phyloP scores from a whole-genome alignment of 2,113 vertebrate species.

The Chamaetylas fuelleborni region DNA sequence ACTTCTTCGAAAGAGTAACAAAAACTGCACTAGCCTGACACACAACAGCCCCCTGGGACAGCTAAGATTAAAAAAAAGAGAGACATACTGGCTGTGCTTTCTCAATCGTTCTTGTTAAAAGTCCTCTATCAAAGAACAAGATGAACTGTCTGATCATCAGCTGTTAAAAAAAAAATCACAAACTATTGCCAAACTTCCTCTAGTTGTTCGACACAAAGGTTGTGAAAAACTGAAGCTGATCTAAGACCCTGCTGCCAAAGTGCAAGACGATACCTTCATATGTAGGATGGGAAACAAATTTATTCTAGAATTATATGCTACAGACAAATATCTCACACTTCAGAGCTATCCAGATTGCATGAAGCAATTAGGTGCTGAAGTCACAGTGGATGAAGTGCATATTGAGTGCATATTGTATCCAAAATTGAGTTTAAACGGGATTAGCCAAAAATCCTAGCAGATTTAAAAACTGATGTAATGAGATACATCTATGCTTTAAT shows the following conservation, averaged over 20 bases:
- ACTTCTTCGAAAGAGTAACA: neutral
- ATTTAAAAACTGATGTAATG: slow-evolving; percentile 14
- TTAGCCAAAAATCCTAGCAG: neutral
- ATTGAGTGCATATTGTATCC: neutral
- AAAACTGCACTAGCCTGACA: neutral
- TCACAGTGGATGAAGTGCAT: neutral
- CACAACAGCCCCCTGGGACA: neutral
- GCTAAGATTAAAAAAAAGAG: neutral
- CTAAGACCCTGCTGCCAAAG: neutral
- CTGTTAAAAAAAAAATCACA: neutral
- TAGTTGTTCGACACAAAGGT: neutral
- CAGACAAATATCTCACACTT: neutral
- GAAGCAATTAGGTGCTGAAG: neutral
- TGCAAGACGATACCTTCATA: neutral
- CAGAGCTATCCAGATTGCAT: neutral
- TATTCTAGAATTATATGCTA: neutral
- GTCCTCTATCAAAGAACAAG: neutral
- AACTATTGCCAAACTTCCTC: neutral
- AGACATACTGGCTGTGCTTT: neutral
- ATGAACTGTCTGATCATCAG: neutral
- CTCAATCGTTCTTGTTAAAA: neutral
- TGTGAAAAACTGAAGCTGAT: neutral
- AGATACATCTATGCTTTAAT: neutral
- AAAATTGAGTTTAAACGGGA: neutral
- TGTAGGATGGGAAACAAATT: neutral